Conservation (phyloP, 2,888 invertebrate genomes). For the Suillia variegata region DNA sequence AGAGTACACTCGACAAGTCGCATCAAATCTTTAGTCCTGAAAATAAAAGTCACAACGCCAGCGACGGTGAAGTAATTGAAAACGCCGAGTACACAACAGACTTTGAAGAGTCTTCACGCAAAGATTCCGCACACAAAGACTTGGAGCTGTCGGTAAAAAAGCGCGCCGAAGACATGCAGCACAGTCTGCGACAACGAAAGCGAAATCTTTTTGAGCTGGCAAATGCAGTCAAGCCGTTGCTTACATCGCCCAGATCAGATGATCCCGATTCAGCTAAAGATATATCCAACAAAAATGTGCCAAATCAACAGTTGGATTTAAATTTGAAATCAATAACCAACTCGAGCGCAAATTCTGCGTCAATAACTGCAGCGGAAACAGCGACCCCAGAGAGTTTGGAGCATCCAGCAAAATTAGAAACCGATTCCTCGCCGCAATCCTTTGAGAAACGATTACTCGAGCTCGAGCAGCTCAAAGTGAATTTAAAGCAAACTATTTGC, state of each 20-base stretch:
- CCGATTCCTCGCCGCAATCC: constrained; percentile 8
- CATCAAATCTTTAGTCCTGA: constrained; percentile 37
- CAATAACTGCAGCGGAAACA: no score
- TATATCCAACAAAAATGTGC: neutral
- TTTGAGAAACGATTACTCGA: constrained; percentile 22
- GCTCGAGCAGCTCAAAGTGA: constrained; percentile 28
- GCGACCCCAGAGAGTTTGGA: constrained; percentile 2
- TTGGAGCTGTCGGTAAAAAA: constrained; percentile 9
- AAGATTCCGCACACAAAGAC: constrained; percentile 13
- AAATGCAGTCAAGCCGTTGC: constrained; percentile 23
- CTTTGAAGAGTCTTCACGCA: constrained; percentile 27
- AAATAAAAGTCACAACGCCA: neutral
- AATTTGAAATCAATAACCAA: constrained; percentile 22
- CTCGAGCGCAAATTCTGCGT: constrained; percentile 13
- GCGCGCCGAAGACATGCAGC: constrained; percentile 13
- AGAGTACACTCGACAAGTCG: constrained; percentile 40
- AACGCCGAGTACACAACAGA: constrained; percentile 29
- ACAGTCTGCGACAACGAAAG: constrained; percentile 21
- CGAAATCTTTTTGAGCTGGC: constrained; percentile 23
- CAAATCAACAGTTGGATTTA: constrained; percentile 10
- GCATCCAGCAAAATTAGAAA: no score
- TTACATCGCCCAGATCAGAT: no score
- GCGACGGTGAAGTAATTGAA: neutral
- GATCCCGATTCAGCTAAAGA: no score
- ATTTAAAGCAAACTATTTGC: constrained; percentile 25